Evolutionary conservation across 2,888 invertebrate genomes (phyloP), one percentile per base, ranked within the genome.

Genomic region (Tanytarsus gracilentus): DNA sequence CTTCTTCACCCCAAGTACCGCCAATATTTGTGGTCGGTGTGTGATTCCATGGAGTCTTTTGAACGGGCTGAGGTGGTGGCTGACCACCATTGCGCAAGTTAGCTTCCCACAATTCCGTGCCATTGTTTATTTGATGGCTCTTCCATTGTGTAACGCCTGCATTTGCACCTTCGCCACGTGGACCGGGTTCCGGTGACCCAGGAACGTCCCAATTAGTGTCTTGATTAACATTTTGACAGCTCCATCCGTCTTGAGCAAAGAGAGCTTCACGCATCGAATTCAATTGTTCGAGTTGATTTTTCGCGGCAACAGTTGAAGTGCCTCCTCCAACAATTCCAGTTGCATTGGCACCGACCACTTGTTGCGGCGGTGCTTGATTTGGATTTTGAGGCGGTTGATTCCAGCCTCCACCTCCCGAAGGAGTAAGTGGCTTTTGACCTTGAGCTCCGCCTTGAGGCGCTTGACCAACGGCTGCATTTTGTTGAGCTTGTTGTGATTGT

Each of bases 1-100:
- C 92, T 66, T 94, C 93, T 71, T 93, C 94, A 36, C 93, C 94
- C 94, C 94, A 96, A 0, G 92, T 93, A 3, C 94, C 93, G 9
- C 93, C 93, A 63, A 90, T 87, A 71, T 94, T 92, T 8, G 89
- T 88, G 2, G 90, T 86, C 0, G 93, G 92, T 1, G 92, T 93
- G 69, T 93, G 92, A 4, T 92, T 92, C 93, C 93, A 93, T 1
- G 93, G 92, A 1, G 90, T 87, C 72, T 92, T 91, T 62, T 88
- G 83, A 53, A 85, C 84, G 59, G 87, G 86, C 67, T 85, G 86
- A 51, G 88, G 85, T 21, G 89, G 86, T 16, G 74, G 89, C 69
- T 90, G 89, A 0, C 92, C 92, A 36, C 92, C 92, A 69, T 91
- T 92, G 51, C 93, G 82, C 66, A 93, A 77, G 75, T 91, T 92